These are phyloP conservation scores for Syngnathus floridae DNA, from an alignment of 2,113 vertebrate species.

Conservation along the genomic window DNA sequence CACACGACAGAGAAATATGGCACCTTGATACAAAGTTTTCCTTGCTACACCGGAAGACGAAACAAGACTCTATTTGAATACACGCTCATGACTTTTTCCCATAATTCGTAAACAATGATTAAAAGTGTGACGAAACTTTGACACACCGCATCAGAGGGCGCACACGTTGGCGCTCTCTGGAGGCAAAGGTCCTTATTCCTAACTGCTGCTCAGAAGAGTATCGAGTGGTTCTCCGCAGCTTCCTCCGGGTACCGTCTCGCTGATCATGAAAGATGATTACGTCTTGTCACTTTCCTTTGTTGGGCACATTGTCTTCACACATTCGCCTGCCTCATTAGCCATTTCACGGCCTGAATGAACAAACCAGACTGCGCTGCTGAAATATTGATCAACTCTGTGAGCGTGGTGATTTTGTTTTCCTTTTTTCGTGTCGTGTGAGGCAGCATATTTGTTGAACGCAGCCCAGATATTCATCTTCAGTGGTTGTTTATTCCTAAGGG, in stretches of 20 bases:
- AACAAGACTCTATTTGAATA: neutral
- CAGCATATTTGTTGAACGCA: slow-evolving; percentile 26
- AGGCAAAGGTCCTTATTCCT: slow-evolving; percentile 29
- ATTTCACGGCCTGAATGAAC: slow-evolving; percentile 51
- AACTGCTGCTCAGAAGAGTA: slow-evolving; percentile 34
- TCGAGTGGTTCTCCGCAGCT: slow-evolving; percentile 38
- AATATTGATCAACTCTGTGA: slow-evolving; percentile 61
- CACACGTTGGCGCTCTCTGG: slow-evolving; percentile 29
- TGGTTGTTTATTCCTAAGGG: slow-evolving; percentile 44
- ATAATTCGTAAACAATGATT: slow-evolving; percentile 11
- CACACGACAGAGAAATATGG: neutral
- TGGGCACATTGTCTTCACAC: slow-evolving; percentile 49
- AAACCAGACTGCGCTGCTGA: slow-evolving; percentile 50
- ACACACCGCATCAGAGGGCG: slow-evolving; percentile 45
- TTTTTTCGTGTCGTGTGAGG: slow-evolving; percentile 9
- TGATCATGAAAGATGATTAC: slow-evolving; percentile 42
- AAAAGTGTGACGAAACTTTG: slow-evolving; percentile 33
- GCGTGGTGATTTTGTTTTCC: slow-evolving; percentile 13
- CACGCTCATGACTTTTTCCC: neutral
- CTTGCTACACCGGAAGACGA: neutral
- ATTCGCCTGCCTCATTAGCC: slow-evolving; percentile 55
- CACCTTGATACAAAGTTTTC: neutral
- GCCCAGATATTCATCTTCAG: slow-evolving; percentile 41
- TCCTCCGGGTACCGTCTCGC: slow-evolving; percentile 15
- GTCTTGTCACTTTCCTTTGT: slow-evolving; percentile 48